A percentile compares a stretch with the other conserved stretches of the same genome.
phyloP scores from a whole-genome alignment of 2,888 invertebrate genomes.

The Apodemia zela region DNA sequence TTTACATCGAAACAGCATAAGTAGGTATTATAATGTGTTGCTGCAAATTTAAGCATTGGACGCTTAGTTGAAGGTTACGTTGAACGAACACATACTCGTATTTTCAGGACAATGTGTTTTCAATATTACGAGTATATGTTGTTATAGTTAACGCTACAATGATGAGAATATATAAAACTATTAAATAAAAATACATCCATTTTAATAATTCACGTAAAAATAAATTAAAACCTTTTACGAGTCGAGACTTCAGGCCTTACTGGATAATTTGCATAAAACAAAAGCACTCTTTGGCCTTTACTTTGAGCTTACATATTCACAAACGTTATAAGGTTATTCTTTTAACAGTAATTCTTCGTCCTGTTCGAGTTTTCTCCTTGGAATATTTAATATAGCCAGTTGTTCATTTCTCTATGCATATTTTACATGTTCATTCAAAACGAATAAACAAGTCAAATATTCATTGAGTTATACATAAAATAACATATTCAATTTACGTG shows the following conservation, averaged over 20 bases:
- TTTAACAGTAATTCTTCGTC: conserved; percentile 14
- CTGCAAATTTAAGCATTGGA: too few relatives aligned
- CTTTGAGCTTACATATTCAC: conserved; percentile 8
- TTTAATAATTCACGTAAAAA: neutral
- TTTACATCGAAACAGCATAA: too few relatives aligned
- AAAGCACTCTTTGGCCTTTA: conserved; percentile 8
- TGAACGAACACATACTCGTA: too few relatives aligned
- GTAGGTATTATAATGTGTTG: too few relatives aligned
- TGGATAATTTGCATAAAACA: conserved; percentile 2
- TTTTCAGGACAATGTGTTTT: too few relatives aligned
- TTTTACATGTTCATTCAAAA: conserved; percentile 4
- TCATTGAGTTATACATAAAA: neutral
- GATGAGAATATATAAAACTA: too few relatives aligned
- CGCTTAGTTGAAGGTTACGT: too few relatives aligned
- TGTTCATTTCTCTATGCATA: conserved; percentile 3
- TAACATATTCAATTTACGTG: neutral
- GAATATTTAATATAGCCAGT: conserved; percentile 1
- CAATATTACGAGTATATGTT: too few relatives aligned
- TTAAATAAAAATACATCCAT: neutral
- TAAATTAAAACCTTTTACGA: neutral
- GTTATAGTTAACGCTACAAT: too few relatives aligned
- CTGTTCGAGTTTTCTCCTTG: conserved; percentile 12
- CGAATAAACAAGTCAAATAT: neutral
- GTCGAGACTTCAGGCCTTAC: neutral
- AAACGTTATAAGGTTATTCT: conserved; percentile 13